Evolutionary conservation across 2,888 invertebrate species (phyloP).

Genomic region (Polymixis flavicincta): DNA sequence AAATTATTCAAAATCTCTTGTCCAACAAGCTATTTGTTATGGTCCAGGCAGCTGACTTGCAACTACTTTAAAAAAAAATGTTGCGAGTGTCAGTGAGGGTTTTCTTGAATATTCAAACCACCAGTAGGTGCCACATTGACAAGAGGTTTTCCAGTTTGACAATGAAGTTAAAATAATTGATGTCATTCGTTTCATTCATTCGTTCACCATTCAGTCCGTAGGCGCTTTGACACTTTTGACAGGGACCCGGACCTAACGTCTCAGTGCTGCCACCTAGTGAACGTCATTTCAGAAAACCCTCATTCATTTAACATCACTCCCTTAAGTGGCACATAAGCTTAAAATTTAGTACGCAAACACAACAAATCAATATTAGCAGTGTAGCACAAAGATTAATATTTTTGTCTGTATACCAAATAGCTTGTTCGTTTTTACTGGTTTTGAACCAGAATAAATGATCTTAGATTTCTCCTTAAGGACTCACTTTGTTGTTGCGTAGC

Average conservation of each 20-base stretch:
- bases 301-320: not conserved
- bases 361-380: not conserved
- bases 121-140: too few species aligned
- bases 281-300: too few species aligned
- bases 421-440: slow-evolving; percentile 22
- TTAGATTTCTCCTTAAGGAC: slow-evolving; percentile 23
- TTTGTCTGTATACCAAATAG: slow-evolving; percentile 10
- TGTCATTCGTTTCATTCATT: too few species aligned
- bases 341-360: not conserved
- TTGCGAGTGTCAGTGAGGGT: not conserved
- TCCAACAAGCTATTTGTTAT: not conserved
- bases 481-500: slow-evolving; percentile 29
- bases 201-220: too few species aligned
- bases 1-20: slow-evolving; percentile 24
- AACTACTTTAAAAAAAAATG: not conserved
- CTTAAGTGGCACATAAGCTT: not conserved
- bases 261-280: too few species aligned
- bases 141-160: too few species aligned
- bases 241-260: too few species aligned
- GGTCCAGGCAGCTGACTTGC: not conserved
- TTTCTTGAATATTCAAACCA: too few species aligned
- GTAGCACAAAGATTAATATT: not conserved
- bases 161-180: too few species aligned
- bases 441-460: slow-evolving; percentile 21
- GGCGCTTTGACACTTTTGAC: too few species aligned